Evolutionary conservation across 2,888 invertebrate species (phyloP).

Genomic region (Temnothorax rugatulus): DNA sequence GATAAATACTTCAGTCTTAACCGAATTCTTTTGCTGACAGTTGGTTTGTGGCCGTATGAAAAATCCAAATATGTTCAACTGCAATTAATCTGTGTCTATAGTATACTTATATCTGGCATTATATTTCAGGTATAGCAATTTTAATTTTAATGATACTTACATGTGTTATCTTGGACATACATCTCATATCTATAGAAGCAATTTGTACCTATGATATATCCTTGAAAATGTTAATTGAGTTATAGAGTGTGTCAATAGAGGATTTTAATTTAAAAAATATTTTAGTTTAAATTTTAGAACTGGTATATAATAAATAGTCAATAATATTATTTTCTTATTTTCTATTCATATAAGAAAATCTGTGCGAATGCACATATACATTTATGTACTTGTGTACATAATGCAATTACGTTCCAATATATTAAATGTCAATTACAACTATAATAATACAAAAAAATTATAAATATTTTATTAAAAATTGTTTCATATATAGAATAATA

Average conservation of each 20-base stretch:
- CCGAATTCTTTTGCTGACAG: background rate
- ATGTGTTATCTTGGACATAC: background rate
- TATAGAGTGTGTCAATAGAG: background rate
- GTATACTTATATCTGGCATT: background rate
- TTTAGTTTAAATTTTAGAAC: background rate
- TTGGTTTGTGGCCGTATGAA: conserved; percentile 34
- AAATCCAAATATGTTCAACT: background rate
- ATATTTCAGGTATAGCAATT: conserved; percentile 12
- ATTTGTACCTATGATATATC: background rate
- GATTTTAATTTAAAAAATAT: background rate
- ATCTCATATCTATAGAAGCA: background rate
- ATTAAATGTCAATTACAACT: background rate
- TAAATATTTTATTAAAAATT: background rate
- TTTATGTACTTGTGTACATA: background rate
- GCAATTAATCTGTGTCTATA: background rate
- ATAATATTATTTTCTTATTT: background rate
- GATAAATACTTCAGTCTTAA: conserved; percentile 9
- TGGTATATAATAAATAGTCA: background rate
- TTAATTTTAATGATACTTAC: background rate
- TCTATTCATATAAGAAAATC: background rate
- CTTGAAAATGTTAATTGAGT: background rate
- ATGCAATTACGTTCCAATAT: background rate
- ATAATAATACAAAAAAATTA: background rate
- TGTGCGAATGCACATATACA: background rate
- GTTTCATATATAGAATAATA: background rate